Percentiles rank a stretch among this genome's conserved stretches.
phyloP scores from a whole-genome alignment of 2,888 invertebrate genomes.

The Caenorhabditis drosophilae region DNA sequence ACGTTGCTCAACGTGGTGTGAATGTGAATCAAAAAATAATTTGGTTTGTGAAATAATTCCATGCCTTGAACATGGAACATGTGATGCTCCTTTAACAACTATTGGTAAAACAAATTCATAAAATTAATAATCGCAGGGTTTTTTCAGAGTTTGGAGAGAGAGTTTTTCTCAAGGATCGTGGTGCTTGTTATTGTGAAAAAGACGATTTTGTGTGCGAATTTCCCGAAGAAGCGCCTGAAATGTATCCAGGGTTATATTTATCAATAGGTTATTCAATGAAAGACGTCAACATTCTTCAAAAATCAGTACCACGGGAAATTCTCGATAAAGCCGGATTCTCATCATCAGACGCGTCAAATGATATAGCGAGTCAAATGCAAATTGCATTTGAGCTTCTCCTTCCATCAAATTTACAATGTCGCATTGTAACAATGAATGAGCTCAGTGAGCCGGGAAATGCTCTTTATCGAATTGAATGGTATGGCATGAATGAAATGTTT shows the following conservation, averaged over 20 bases:
- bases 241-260: constrained; percentile 58
- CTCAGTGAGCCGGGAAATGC: constrained; percentile 51
- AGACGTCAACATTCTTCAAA: constrained; percentile 54
- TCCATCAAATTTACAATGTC: constrained; percentile 52
- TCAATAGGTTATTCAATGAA: constrained; percentile 57
- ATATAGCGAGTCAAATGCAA: constrained; percentile 62
- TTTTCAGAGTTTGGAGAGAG: constrained; percentile 62
- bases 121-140: background rate
- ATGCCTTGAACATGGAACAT: constrained; percentile 53
- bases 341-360: constrained; percentile 43
- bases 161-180: constrained; percentile 61
- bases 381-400: constrained; percentile 60
- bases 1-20: constrained; percentile 65
- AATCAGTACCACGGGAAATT: constrained; percentile 53
- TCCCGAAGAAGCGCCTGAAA: constrained; percentile 48
- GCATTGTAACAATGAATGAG: constrained; percentile 57
- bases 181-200: constrained; percentile 63
- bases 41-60: constrained; percentile 53
- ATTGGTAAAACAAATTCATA: constrained; percentile 38
- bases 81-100: constrained; percentile 53
- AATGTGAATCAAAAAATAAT: constrained; percentile 53
- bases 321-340: constrained; percentile 60
- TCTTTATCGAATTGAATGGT: constrained; percentile 63
- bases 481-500: constrained; percentile 52
- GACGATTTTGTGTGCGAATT: constrained; percentile 63